Conservation (phyloP, 2,888 invertebrate genomes). For the Tillus elongatus region DNA sequence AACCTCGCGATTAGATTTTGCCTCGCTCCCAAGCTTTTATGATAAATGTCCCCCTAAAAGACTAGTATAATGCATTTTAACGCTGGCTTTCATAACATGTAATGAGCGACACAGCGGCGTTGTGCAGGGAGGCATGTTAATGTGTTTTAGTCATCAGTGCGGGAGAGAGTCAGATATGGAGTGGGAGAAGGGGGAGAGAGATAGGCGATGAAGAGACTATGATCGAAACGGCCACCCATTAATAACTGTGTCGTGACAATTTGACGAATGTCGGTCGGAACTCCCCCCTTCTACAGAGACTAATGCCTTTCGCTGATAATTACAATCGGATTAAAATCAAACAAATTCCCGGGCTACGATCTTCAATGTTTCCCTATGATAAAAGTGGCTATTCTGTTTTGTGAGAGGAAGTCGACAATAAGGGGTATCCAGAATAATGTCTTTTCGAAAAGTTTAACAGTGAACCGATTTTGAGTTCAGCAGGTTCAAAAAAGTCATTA, state of each 20-base stretch:
- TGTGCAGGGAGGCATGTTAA: slow-evolving; percentile 38
- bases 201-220: slow-evolving; percentile 35
- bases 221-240: slow-evolving; percentile 36
- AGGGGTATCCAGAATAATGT: too few species aligned
- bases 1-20: slow-evolving; percentile 19
- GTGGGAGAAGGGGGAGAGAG: slow-evolving; percentile 18
- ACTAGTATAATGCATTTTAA: slow-evolving; percentile 36
- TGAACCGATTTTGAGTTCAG: too few species aligned
- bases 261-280: slow-evolving; percentile 43
- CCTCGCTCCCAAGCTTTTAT: slow-evolving; percentile 27
- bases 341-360: slow-evolving; percentile 1
- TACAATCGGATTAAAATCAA: slow-evolving; percentile 22
- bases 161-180: slow-evolving; percentile 24
- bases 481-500: too few species aligned
- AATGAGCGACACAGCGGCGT: slow-evolving; percentile 38
- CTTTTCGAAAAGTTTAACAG: too few species aligned
- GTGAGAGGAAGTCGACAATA: too few species aligned
- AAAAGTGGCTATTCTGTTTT: too few species aligned
- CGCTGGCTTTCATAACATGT: slow-evolving; percentile 38
- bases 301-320: slow-evolving; percentile 17
- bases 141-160: slow-evolving; percentile 38
- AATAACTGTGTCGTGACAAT: slow-evolving; percentile 40
- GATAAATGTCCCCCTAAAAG: slow-evolving; percentile 33
- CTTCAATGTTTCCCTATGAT: not conserved
- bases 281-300: slow-evolving; percentile 45